Conservation (phyloP, 30 jellyfish, hydroid and myxozoan genomes). For the Hydractinia echinata region DNA sequence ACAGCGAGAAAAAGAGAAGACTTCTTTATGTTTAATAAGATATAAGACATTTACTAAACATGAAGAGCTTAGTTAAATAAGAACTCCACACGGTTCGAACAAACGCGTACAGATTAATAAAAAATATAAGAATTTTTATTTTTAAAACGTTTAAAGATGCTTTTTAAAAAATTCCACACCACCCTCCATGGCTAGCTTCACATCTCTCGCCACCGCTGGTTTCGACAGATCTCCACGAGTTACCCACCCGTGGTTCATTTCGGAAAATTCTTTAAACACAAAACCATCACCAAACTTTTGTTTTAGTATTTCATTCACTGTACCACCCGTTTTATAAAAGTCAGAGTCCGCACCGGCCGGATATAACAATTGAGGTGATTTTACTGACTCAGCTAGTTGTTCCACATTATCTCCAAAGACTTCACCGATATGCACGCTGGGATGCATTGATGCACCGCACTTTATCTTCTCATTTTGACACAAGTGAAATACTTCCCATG, state of each 20-base stretch:
- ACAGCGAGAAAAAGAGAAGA: too few relatives aligned
- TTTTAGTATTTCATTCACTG: background rate
- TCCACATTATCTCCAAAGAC: conserved; percentile 18
- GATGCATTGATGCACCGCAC: conserved; percentile 35
- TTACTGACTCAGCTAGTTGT: conserved; percentile 4
- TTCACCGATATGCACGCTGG: conserved; percentile 23
- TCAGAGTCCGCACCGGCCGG: conserved; percentile 26
- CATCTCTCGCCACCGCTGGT: conserved; percentile 26
- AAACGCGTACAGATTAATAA: too few relatives aligned
- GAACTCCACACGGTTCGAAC: too few relatives aligned
- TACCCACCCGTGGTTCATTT: conserved; percentile 40
- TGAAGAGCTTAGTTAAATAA: too few relatives aligned
- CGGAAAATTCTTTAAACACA: conserved; percentile 8
- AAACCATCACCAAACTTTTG: conserved; percentile 18
- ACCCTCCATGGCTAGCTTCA: conserved; percentile 33
- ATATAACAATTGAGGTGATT: conserved; percentile 29
- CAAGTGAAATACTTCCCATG: conserved; percentile 38
- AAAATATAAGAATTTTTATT: too few relatives aligned
- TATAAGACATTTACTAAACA: too few relatives aligned
- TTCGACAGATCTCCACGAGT: conserved; percentile 23
- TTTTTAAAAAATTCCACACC: conserved; percentile 15
- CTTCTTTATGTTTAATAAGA: too few relatives aligned
- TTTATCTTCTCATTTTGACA: conserved; percentile 22
- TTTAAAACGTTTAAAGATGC: background rate
- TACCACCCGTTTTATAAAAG: conserved; percentile 26